Conservation (phyloP, 2,888 invertebrate species). For the Celastrina argiolus region DNA sequence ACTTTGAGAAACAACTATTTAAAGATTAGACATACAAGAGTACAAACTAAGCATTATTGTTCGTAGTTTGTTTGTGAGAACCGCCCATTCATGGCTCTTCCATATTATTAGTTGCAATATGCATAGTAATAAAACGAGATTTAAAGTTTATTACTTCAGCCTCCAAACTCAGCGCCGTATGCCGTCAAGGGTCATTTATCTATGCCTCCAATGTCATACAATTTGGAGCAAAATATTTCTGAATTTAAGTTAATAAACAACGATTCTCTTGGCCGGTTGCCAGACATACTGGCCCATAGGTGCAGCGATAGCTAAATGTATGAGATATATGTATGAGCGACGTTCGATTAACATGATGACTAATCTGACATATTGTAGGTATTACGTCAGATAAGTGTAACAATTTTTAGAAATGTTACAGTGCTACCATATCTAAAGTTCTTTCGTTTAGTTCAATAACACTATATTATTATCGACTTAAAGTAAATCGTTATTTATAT, state of each 20-base stretch:
- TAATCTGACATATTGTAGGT: background rate
- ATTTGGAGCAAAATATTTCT: conserved; percentile 4
- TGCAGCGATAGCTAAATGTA: background rate
- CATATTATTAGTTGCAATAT: too few species aligned
- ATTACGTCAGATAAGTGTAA: background rate
- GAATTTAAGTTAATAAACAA: conserved; percentile 6
- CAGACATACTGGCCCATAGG: background rate
- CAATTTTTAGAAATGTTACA: background rate
- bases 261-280: background rate
- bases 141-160: background rate
- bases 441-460: background rate
- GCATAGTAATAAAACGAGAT: background rate
- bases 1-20: too few species aligned
- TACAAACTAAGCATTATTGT: too few species aligned
- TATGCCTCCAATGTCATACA: conserved; percentile 8
- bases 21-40: too few species aligned
- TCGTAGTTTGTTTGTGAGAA: too few species aligned
- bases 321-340: background rate
- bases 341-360: background rate
- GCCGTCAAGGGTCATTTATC: background rate
- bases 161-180: background rate
- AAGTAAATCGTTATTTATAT: background rate
- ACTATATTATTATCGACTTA: too few species aligned
- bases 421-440: background rate
- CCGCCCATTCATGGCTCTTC: too few species aligned